Evolutionary conservation across 2,113 vertebrate genomes (phyloP), one percentile per base, ranked within the genome.

Genomic region (Microtus ochrogaster): DNA sequence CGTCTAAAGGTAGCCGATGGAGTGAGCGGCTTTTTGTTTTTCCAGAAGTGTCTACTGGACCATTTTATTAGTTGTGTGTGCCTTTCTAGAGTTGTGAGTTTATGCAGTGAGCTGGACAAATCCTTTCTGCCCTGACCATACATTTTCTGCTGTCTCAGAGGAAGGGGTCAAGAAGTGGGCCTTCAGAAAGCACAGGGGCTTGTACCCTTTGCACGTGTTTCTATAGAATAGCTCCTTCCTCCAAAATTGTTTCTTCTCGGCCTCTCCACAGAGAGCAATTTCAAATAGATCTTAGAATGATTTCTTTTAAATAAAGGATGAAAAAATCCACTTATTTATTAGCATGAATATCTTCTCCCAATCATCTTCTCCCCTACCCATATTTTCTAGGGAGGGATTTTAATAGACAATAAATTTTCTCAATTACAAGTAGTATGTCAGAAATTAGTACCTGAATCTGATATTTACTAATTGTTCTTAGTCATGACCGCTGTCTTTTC

Each of bases 381-480:
- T 94, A 81, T 72, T 88, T 66, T 95, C 63, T 79, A 88, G 41
- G 30, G 26, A 91, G 49, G 70, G 19, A 52, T 88, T 97, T 95
- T 97, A 72, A 94, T 83, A 88, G 95, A 30, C 63, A 87, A 68
- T 83, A 90, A 11, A 24, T 83, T 91, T 94, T 96, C 91, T 88
- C 16, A 90, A 30, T 94, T 65, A 82, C 14, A 90, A 87, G 19
- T 90, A 96, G 55, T 87, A 36, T 66, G 73, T 95, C 83, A 94
- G 74, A 87, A 36, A 78, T 83, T 88, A n/a, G 33, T 91, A 44
- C 30, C 78, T 70, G 26, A 55, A 68, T 92, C 70, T 94, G n/a
- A 24, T 88, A 87, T 90, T 96, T 95, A 89, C 91, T 93, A 94
- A 70, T 85, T 70, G 63, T 96, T 97, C 79, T 86, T 96, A 76